Evolutionary conservation across 2,113 vertebrate genomes (phyloP).

Genomic region (Podocnemis expansa): DNA sequence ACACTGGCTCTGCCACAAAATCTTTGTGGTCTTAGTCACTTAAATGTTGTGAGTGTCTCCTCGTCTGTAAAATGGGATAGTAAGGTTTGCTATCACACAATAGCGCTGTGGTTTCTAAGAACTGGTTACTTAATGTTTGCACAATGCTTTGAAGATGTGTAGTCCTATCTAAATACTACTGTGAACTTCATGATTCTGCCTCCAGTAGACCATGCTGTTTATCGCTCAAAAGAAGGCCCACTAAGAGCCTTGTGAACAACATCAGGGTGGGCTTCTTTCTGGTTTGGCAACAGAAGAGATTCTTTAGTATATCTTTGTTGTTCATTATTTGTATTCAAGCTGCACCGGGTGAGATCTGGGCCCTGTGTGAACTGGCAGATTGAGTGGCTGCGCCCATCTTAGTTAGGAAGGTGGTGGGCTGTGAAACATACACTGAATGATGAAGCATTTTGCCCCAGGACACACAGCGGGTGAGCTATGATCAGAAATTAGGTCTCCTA

Average conservation of each 20-base stretch:
- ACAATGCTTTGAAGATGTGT: not conserved
- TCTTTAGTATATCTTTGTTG: not conserved
- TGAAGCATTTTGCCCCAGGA: not conserved
- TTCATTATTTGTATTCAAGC: not conserved
- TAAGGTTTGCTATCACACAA: not conserved
- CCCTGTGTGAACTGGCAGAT: accelerated
- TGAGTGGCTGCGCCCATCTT: not conserved
- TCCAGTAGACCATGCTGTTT: not conserved
- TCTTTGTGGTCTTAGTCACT: not conserved
- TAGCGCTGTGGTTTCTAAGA: not conserved
- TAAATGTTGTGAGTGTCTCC: not conserved
- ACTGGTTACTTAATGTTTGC: not conserved
- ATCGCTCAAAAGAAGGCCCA: not conserved
- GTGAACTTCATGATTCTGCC: not conserved
- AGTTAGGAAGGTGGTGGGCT: not conserved
- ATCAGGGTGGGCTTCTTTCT: not conserved
- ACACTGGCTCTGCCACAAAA: not conserved
- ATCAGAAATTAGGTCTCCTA: not conserved
- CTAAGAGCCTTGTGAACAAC: not conserved
- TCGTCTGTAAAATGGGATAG: not conserved
- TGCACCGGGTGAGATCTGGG: not conserved
- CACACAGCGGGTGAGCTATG: not conserved
- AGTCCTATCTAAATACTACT: not conserved
- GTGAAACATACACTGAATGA: not conserved
- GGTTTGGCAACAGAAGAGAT: not conserved